A percentile compares a stretch with the other conserved stretches of the same genome.
phyloP scores from a whole-genome alignment of 2,888 invertebrate genomes.

The Drosophila limbata region DNA sequence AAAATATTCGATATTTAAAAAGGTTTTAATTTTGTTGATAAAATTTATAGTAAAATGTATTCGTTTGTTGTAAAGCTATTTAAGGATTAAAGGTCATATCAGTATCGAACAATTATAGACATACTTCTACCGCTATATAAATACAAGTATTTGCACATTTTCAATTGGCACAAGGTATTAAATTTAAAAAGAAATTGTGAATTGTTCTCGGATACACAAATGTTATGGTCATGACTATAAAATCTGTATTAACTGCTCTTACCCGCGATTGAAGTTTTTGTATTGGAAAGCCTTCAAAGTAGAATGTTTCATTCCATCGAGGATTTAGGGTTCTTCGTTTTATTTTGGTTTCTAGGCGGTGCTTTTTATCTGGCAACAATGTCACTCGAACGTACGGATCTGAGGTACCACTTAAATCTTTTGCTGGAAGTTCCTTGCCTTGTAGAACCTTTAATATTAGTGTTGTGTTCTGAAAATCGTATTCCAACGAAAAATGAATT shows the following conservation, averaged over 20 bases:
- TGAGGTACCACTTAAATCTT: conserved; percentile 96
- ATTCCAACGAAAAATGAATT: conserved; percentile 96
- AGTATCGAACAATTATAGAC: too few relatives aligned
- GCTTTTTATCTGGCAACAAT: conserved; percentile 95
- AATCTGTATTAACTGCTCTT: conserved; percentile 54
- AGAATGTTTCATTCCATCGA: conserved; percentile 97
- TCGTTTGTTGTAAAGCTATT: too few relatives aligned
- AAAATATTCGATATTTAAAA: too few relatives aligned
- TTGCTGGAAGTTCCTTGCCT: conserved; percentile 97
- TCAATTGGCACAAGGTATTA: too few relatives aligned
- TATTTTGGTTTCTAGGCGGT: conserved; percentile 96
- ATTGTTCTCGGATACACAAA: background rate
- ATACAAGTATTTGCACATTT: too few relatives aligned
- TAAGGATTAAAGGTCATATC: too few relatives aligned
- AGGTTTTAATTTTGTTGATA: too few relatives aligned
- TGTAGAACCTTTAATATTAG: conserved; percentile 95
- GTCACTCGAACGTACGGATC: conserved; percentile 97
- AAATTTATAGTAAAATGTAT: too few relatives aligned
- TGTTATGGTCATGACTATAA: background rate
- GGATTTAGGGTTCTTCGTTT: conserved; percentile 96
- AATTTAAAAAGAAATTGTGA: too few relatives aligned
- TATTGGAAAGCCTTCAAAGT: conserved; percentile 97
- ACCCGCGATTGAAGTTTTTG: conserved; percentile 96
- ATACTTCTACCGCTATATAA: too few relatives aligned
- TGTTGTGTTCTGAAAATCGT: conserved; percentile 97